These are phyloP conservation scores for Macheiramphus alcinus DNA, from an alignment of 2,113 vertebrate species.

Conservation along the genomic window DNA sequence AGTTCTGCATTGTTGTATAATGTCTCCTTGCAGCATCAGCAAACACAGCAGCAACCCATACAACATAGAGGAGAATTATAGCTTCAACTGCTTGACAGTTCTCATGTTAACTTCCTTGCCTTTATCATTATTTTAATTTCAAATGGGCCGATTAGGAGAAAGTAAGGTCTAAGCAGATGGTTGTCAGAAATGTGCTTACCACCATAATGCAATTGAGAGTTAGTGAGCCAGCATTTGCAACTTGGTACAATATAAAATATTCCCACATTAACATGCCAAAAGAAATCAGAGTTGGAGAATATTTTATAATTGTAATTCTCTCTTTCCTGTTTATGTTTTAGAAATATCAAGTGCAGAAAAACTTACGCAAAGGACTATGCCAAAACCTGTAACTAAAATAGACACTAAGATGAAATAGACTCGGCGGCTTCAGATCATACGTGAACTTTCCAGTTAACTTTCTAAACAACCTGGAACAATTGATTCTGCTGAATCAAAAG, in stretches of 20 bases:
- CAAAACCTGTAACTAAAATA: conserved; percentile 16
- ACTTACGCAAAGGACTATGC: not conserved
- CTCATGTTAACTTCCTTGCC: conserved; percentile 12
- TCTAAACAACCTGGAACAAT: conserved; percentile 15
- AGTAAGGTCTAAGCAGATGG: conserved; percentile 50
- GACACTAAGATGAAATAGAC: not conserved
- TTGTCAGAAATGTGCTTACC: conserved; percentile 68
- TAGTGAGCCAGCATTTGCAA: not conserved
- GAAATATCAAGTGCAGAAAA: conserved; percentile 37
- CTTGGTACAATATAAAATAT: conserved; percentile 8
- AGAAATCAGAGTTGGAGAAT: conserved; percentile 28
- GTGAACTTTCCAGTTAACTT: conserved; percentile 21
- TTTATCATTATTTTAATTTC: conserved; percentile 66
- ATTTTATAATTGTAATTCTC: conserved; percentile 26
- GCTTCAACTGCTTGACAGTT: not conserved
- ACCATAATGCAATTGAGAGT: conserved; percentile 22
- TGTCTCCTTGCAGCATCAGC: not conserved
- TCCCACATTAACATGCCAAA: conserved; percentile 6
- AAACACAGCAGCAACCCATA: not conserved
- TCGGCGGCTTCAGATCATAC: not conserved
- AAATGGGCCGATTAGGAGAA: conserved; percentile 44
- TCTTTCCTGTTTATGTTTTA: conserved; percentile 31
- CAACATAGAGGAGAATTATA: not conserved
- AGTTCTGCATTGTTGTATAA: not conserved
- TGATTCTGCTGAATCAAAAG: conserved; percentile 15